Evolutionary conservation across 2,113 vertebrate genomes (phyloP), one percentile per base, ranked within the genome.

Genomic region (Delphinapterus leucas): DNA sequence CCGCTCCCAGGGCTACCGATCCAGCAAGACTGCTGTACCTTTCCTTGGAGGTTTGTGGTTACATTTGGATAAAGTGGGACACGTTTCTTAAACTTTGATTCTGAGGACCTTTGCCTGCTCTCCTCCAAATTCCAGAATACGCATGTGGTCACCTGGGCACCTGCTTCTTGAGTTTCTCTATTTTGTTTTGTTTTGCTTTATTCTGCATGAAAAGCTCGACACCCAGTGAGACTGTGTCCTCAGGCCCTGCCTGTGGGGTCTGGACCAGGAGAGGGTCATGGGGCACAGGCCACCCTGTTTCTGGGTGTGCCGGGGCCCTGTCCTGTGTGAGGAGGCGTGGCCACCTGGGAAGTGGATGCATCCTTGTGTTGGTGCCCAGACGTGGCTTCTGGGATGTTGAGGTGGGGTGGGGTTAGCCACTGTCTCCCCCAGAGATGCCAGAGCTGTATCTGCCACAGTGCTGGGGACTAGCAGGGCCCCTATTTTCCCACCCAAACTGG

Each of bases 401-500:
- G 7, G 41, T 3, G 15, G 71, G 4, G 7, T 0, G 38, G 87
- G 1, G 7, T 21, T 44, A 28, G 14, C 1, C 23, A 53, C 36
- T 3, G 23, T 47, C n/a, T 28, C 9, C 44, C 8, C 58, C 23
- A 18, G 14, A 49, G 6, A 20, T 3, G 9, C n/a, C 76, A 33
- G 26, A 63, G n/a, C 33, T 76, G n/a, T 14, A 10, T 41, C n/a
- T 0, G 12, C 49, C 5, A 25, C 7, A 8, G 33, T 36, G 28
- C 1, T 73, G 10, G 18, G 14, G 47, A 31, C 3, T 0, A 8
- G 33, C 3, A 1, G 8, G 8, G 3, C 6, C 31, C 4, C 12
- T 17, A 0, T 12, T 9, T 89, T 44, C 15, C 68, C 28, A 6
- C 26, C 47, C 1, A 20, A 38, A 20, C 47, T 13, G 36, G n/a